Conservation (phyloP, 2,113 vertebrate species). For the Dipodomys spectabilis region DNA sequence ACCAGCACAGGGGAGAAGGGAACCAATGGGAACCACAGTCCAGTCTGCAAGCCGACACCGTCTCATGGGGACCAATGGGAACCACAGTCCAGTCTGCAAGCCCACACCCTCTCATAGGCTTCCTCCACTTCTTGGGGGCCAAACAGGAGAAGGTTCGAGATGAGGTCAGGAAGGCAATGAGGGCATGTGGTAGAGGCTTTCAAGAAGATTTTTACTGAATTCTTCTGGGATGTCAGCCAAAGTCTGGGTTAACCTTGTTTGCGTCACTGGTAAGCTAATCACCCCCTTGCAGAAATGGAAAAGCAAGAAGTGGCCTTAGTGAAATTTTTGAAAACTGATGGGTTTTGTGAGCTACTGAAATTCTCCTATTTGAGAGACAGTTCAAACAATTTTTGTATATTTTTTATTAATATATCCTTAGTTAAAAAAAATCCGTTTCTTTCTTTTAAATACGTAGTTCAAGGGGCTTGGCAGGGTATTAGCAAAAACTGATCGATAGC, state of each 20-base stretch:
- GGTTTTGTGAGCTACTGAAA: not conserved
- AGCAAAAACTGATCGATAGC: not conserved
- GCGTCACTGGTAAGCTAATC: conserved; percentile 70
- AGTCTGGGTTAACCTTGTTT: conserved; percentile 66
- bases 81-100: not conserved
- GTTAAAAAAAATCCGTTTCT: too few relatives aligned
- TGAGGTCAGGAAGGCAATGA: conserved; percentile 24
- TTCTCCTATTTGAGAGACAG: not conserved
- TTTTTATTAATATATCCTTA: too few relatives aligned
- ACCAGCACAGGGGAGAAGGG: not conserved
- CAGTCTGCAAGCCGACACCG: not conserved
- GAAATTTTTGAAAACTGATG: not conserved
- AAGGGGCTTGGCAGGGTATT: not conserved
- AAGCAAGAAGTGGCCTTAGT: conserved; percentile 19
- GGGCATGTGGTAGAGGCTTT: not conserved
- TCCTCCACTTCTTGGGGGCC: not conserved
- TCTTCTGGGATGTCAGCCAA: conserved; percentile 70
- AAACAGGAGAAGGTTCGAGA: not conserved
- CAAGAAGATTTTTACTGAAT: conserved; percentile 43
- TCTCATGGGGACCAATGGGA: not conserved
- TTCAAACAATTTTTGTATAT: not conserved
- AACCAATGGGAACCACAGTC: not conserved
- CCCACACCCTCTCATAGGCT: not conserved
- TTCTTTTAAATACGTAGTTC: not conserved
- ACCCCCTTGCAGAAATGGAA: conserved; percentile 15